These are phyloP conservation scores for Tipula unca DNA, from an alignment of 2,888 invertebrate genomes.

Conservation along the genomic window DNA sequence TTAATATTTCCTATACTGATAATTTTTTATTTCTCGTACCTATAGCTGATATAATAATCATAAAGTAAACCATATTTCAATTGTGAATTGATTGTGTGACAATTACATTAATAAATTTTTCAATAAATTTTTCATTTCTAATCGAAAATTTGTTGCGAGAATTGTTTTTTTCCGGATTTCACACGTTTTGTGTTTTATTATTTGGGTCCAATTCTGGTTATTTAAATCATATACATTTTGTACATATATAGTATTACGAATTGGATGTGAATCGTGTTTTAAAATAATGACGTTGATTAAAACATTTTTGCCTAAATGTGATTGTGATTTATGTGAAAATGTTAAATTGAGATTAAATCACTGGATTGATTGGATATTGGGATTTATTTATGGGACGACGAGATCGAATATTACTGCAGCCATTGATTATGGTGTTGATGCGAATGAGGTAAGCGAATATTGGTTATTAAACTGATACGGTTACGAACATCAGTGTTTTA, in stretches of 20 bases:
- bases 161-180: not conserved
- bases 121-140: not conserved
- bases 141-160: not conserved
- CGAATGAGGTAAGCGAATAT: not conserved
- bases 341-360: not conserved
- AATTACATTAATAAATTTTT: not conserved
- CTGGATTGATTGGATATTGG: not conserved
- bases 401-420: not conserved
- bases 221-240: no score
- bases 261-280: not conserved
- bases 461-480: no score
- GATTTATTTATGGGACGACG: not conserved
- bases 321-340: not conserved
- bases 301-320: not conserved
- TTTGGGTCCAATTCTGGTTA: no score
- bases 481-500: no score
- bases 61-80: not conserved
- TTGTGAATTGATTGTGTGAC: not conserved
- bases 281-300: not conserved
- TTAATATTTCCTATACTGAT: not conserved
- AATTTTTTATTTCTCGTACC: not conserved
- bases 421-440: not conserved
- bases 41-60: not conserved
- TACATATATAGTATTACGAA: no score
- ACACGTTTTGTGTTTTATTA: not conserved